These are phyloP conservation scores for Limnothrissa miodon DNA, from an alignment of 2,113 vertebrate genomes.

Conservation along the genomic window DNA sequence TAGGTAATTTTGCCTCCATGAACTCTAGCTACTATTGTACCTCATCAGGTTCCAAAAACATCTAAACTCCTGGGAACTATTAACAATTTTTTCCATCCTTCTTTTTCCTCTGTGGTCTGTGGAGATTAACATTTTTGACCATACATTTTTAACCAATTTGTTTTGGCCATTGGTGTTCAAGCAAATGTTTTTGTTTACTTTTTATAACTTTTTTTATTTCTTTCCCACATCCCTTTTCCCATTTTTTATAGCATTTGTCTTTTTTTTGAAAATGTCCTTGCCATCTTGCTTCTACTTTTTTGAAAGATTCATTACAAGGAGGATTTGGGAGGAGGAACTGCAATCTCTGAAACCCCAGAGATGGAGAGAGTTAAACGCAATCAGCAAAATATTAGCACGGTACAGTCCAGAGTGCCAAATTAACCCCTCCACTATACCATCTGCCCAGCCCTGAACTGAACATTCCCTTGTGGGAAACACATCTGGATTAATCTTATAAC, in stretches of 20 bases:
- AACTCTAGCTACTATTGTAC: background rate
- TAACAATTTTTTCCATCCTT: background rate
- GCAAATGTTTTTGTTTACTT: background rate
- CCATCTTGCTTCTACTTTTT: conserved; percentile 42
- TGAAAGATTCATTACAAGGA: conserved; percentile 92
- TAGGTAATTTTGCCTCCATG: background rate
- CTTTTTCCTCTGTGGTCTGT: background rate
- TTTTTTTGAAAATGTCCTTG: conserved; percentile 13
- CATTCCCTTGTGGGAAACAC: background rate
- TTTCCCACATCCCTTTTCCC: background rate
- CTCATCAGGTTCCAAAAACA: background rate
- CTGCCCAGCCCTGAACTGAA: background rate
- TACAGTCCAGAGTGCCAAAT: conserved; percentile 67
- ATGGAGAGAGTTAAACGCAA: conserved; percentile 96
- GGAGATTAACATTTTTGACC: background rate
- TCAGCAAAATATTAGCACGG: conserved; percentile 93
- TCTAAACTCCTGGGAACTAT: background rate
- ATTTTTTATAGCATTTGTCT: background rate
- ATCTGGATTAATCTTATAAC: background rate
- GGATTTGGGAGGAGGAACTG: conserved; percentile 86
- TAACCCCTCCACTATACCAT: conserved; percentile 27
- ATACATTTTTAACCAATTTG: background rate
- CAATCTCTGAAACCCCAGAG: conserved; percentile 95
- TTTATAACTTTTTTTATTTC: background rate
- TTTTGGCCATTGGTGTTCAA: background rate